Conservation (phyloP, 37 sponge, comb jelly and placozoan genomes). For the Ephydatia muelleri region DNA sequence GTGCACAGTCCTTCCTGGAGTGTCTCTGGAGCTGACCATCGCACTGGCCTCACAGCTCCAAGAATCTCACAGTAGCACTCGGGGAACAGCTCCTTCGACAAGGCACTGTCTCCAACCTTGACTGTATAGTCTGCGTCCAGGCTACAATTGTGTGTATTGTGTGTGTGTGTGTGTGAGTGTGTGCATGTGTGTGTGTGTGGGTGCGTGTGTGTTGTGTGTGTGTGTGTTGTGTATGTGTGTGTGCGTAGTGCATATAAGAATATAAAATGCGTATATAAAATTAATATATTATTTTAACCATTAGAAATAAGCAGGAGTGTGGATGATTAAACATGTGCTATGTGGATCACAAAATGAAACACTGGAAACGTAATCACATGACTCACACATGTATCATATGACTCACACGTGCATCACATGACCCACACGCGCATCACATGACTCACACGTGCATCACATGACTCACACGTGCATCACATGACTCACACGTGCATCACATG, state of each 20-base stretch:
- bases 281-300: too few species aligned
- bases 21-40: constrained; percentile 82
- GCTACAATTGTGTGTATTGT: constrained; percentile 4
- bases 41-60: constrained; percentile 69
- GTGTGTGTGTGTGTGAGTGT: not conserved
- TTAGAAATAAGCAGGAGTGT: too few species aligned
- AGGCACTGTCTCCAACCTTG: constrained; percentile 62
- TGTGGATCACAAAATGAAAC: too few species aligned
- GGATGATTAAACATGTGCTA: too few species aligned
- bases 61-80: constrained; percentile 59
- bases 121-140: constrained; percentile 64
- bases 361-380: too few species aligned
- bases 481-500: not conserved
- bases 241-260: too few species aligned
- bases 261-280: too few species aligned
- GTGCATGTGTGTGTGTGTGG: too few species aligned
- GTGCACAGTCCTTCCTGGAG: constrained; percentile 72
- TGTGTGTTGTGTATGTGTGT: too few species aligned
- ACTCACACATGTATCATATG: too few species aligned
- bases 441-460: constrained; percentile 44
- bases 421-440: constrained; percentile 50
- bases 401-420: constrained; percentile 44
- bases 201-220: too few species aligned
- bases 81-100: constrained; percentile 57
- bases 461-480: constrained; percentile 39